Base-by-base conservation (phyloP, 2,888 invertebrate genomes). In the Xanthostigma xanthostigma region DNA sequence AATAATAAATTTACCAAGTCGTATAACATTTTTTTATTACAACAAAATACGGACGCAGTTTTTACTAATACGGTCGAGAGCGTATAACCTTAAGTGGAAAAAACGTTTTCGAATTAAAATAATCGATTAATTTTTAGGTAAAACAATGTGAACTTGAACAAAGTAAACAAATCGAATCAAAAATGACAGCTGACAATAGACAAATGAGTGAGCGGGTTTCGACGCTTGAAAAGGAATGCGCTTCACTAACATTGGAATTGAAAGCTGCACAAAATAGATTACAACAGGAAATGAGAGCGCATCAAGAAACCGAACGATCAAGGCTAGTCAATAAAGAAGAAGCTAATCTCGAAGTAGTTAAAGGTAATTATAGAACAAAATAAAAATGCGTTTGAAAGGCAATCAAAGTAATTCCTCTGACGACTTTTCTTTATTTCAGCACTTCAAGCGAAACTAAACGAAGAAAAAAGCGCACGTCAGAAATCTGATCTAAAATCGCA, bases 261-360 rank as follows among this genome's bases (percentile, higher is more conserved):
- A 89, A 91, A 65, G 78, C 89, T 42, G 81, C 87, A 10, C 86
- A 87, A 60, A 82, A 81, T 55, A 74, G 85, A 51, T 88, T 89
- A 60, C 84, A 87, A 60, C 88, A 90, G 64, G 90, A 91, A 67
- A 79, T 91, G 12, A 79, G 82, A 53, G 89, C 90, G 1, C 89
- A 90, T 59, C 89, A 90, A 62, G 90, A 90, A 66, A 90, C 89
- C 4, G 88, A 90, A 64, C 79, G 84, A 59, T 84, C 86, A 37
- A 80, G 86, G 53, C 74, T 88, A 64, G 77, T 81, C 59, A 90
- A 82, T 59, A 86, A 90, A 64, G 92, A 94, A 65, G 93, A 94
- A 68, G 91, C 92, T 45, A 93, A 91, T 68, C 71, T 90, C 63
- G 92, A 93, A 70, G 85, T 88, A 59, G 90, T 90, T 52, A 92